Evolutionary conservation across 2,888 invertebrate genomes (phyloP).

Genomic region (Nasonia oneida): DNA sequence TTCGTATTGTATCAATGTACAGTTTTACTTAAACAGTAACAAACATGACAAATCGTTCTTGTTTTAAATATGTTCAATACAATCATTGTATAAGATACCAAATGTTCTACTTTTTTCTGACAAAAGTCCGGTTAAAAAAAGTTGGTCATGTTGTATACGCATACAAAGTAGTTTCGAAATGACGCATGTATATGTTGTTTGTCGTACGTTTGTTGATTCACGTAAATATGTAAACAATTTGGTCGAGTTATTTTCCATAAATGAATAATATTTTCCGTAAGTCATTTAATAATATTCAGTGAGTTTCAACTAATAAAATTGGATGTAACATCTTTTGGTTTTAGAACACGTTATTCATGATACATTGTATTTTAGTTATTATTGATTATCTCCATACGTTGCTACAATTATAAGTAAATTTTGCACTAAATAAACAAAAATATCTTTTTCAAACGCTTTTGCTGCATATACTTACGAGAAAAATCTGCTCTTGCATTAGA

Average conservation of each 20-base stretch:
- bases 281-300: not conserved
- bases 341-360: not conserved
- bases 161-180: not conserved
- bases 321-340: not conserved
- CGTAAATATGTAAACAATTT: not conserved
- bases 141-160: slow-evolving; percentile 27
- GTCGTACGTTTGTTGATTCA: not conserved
- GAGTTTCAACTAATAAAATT: not conserved
- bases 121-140: slow-evolving; percentile 29
- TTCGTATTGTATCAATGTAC: not conserved
- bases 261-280: not conserved
- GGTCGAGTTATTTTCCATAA: not conserved
- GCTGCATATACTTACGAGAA: not conserved
- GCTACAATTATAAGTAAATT: no score
- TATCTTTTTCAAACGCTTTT: not conserved
- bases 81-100: not conserved
- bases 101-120: slow-evolving; percentile 10
- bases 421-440: not conserved
- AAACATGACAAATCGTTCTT: not conserved
- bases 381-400: not conserved
- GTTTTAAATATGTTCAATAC: slow-evolving; percentile 28
- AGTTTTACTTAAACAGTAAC: slow-evolving; percentile 5
- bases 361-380: not conserved
- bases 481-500: not conserved
- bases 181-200: not conserved